Evolutionary conservation across 2,888 invertebrate species (phyloP), one percentile per base, ranked within the genome.

Genomic region (Linhomoeus sp.): DNA sequence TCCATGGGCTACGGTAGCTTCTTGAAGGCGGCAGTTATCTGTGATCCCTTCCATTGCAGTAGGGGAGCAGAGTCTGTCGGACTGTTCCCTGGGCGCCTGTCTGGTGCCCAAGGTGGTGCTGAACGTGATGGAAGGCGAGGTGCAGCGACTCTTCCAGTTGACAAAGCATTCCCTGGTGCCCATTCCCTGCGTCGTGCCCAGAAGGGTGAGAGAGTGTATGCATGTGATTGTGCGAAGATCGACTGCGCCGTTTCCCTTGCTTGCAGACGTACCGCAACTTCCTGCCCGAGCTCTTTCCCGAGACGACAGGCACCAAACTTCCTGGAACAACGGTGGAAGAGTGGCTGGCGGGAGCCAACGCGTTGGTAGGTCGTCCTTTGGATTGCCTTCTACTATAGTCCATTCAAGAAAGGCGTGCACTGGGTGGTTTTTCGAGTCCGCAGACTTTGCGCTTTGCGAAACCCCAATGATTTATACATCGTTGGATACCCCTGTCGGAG

Each of bases 111-210:
- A 92, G 70, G 72, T 86, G 49, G 84, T 85, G 0, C 70, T 92
- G 37, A 48, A 51, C 37, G 85, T 90, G n/a, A 92, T 92, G 90
- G 81, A 84, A 57, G 88, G 87, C 1, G 92, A 92, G 70, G 90
- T 92, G 3, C 86, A 88, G 69, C 72, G 88, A 53, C 74, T 92
- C 42, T 71, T 90, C 47, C 82, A 90, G 61, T 72, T 92, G 48
- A 80, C 85, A 3, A 79, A 84, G 47, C 76, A 78, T 48, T 77
- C 81, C 53, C 82, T 92, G 40, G 78, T 87, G 60, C 88, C 90
- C 20, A 79, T 88, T 53, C 86, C 85, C 72, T 92, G 88, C 69
- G 85, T 87, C 69, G 86, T 87, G 55, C 86, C 86, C 15, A 73
- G 87, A 60, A 84, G 85, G 76, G 84, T 85, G 59, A 55, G 62